Base-by-base conservation (phyloP, 2,888 invertebrate species). In the Abrostola triplasia region DNA sequence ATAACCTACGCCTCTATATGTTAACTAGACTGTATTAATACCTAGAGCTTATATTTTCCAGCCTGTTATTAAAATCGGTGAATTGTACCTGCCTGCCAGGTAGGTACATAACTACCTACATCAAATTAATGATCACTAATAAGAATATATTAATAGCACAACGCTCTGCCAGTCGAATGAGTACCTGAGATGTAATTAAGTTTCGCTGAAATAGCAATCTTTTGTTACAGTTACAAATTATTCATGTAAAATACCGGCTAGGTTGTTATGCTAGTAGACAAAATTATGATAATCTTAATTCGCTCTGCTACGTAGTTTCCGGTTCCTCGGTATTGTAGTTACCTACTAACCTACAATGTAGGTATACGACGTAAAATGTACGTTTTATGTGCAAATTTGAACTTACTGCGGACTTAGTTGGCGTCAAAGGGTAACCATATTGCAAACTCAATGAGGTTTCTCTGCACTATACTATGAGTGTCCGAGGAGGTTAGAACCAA, bases 361-460 rank as follows among this genome's bases (percentile, higher is more conserved):
- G 55, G 49, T 69, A 52, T 48, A 61, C 48, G 38, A 40, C 48
- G 62, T 63, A 64, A 64, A 57, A 47, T 68, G 35, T 60, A 67
- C 50, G 55, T 53, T 75, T 68, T 64, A 64, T 13, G 60, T 60
- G 41, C 24, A 55, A 75, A 68, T 63, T 69, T 60, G 61, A 59
- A 87, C 87, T 87, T 81, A 91, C 90, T 84, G 75, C 13, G 84
- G 83, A 67, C 83, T 79, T 48, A 64, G 62, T 84, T 82, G 11
- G 77, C 72, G 69, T 90, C 84, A 74, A 89, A 90, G 36, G 91
- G 91, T 62, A 91, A 66, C 90, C 90, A 91, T 72, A 90, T 86
- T 64, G 86, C 74, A 70, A 91, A 88, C 66, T 88, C 88, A 49
- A 87, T 76, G 12, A 67, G 57, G 63, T 84, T 85, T 47, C 86